Conservation (phyloP, 2,888 invertebrate genomes). For the Rosalia funebris region DNA sequence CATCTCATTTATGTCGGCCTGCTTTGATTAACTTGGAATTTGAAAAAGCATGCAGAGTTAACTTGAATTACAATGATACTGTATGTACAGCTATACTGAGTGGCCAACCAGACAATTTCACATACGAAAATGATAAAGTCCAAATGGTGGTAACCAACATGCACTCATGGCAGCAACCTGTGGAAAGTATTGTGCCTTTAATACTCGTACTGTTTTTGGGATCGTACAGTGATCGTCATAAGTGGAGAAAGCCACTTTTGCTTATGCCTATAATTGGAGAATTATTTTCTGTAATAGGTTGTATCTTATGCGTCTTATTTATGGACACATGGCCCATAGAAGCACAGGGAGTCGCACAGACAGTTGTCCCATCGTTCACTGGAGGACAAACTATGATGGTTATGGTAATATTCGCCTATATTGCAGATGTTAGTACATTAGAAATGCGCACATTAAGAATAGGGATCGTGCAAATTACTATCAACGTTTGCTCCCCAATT, state of each 20-base stretch:
- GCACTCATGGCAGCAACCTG: constrained; percentile 58
- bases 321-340: constrained; percentile 68
- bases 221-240: constrained; percentile 61
- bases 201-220: constrained; percentile 60
- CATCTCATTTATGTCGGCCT: constrained; percentile 56
- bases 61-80: constrained; percentile 65
- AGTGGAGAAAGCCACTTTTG: constrained; percentile 61
- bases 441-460: constrained; percentile 72
- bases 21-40: constrained; percentile 67
- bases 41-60: constrained; percentile 68
- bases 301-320: constrained; percentile 67
- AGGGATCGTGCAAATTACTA: constrained; percentile 66
- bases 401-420: constrained; percentile 61
- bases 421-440: constrained; percentile 64
- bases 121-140: constrained; percentile 62
- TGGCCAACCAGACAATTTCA: constrained; percentile 51
- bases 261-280: constrained; percentile 60
- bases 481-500: constrained; percentile 52
- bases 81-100: constrained; percentile 65
- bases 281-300: constrained; percentile 64
- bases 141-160: constrained; percentile 65
- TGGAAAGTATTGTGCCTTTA: constrained; percentile 58
- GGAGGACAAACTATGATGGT: constrained; percentile 67
- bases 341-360: constrained; percentile 67
- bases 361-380: constrained; percentile 68